These are phyloP conservation scores for Anagyrus pseudococci DNA, from an alignment of 2,888 invertebrate species.

Conservation along the genomic window DNA sequence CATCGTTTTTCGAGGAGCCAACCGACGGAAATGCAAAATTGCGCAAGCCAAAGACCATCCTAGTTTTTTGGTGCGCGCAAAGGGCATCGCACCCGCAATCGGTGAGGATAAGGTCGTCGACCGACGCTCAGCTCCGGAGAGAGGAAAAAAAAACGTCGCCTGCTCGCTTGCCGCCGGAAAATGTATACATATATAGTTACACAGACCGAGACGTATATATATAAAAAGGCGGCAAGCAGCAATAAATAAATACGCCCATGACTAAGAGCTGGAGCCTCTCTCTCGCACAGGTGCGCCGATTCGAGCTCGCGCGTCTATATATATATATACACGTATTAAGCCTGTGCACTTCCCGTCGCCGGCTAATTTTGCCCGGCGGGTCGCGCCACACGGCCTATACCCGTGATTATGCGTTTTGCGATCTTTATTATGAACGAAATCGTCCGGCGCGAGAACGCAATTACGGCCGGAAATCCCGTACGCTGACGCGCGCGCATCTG, in stretches of 20 bases:
- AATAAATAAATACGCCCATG: conserved; percentile 23
- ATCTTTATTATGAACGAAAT: conserved; percentile 13
- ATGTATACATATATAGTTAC: too few relatives aligned
- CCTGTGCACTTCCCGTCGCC: too few relatives aligned
- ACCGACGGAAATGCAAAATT: conserved; percentile 4
- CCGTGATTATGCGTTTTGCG: neutral
- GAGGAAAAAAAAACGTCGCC: neutral
- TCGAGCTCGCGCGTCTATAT: neutral
- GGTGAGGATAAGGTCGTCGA: conserved; percentile 10
- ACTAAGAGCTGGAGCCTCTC: conserved; percentile 16
- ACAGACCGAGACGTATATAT: neutral
- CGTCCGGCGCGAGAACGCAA: conserved; percentile 9
- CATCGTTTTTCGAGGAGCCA: too few relatives aligned
- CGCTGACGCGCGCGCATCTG: neutral
- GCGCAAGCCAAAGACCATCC: conserved; percentile 6
- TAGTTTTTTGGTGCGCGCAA: neutral
- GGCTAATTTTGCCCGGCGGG: too few relatives aligned
- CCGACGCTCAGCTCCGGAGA: neutral
- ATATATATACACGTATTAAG: neutral
- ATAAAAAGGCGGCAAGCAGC: conserved; percentile 1
- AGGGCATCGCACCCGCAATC: neutral
- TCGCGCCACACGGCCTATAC: neutral
- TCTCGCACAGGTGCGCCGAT: conserved; percentile 26
- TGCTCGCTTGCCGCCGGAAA: neutral
- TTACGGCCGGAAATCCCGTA: conserved; percentile 22